Conservation (phyloP, 2,888 invertebrate species). For the Tenodera sinensis region DNA sequence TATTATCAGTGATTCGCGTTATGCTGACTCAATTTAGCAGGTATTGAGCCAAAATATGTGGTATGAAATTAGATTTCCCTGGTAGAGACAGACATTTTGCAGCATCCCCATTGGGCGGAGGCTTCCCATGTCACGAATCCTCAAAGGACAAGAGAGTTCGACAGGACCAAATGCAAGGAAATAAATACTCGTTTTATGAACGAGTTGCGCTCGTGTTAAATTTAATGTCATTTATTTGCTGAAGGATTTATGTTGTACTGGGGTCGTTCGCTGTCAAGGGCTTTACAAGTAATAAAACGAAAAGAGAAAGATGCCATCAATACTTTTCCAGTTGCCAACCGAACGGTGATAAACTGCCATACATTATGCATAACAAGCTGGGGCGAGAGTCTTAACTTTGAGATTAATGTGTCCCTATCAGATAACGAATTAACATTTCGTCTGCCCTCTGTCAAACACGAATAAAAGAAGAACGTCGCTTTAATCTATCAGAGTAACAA, state of each 20-base stretch:
- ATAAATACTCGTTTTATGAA: background rate
- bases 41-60: no score
- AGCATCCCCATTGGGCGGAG: background rate
- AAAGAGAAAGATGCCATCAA: background rate
- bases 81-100: background rate
- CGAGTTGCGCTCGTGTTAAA: background rate
- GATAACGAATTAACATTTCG: background rate
- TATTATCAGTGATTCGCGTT: no score
- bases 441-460: no score
- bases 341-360: background rate
- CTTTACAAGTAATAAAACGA: background rate
- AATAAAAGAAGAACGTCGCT: no score
- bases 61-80: no score
- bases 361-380: background rate
- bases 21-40: no score
- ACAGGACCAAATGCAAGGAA: background rate
- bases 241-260: background rate
- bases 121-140: background rate
- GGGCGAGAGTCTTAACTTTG: background rate
- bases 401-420: background rate
- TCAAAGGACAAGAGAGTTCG: background rate
- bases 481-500: no score
- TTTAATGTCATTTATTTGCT: background rate
- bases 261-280: background rate
- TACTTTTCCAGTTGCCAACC: background rate